A percentile compares a stretch with the other conserved stretches of the same genome.
phyloP scores from a whole-genome alignment of 2,797 vertebrate species.

The Botia almorhae region DNA sequence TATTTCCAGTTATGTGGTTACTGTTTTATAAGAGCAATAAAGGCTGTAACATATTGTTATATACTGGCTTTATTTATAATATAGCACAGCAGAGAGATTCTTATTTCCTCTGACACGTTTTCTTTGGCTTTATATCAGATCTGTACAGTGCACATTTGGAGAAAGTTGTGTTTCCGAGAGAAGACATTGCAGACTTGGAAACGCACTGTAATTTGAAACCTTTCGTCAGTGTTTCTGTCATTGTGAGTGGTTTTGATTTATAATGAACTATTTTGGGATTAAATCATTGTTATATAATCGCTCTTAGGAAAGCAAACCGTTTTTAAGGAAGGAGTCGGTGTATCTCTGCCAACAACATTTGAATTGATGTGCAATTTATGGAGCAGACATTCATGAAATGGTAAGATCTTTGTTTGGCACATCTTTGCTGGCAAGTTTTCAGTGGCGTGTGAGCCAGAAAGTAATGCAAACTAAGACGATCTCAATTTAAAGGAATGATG shows the following conservation, averaged over 20 bases:
- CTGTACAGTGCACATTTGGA: background rate
- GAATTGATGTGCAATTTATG: slow-evolving; percentile 40
- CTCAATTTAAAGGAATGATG: background rate
- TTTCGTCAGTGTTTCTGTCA: slow-evolving; percentile 2
- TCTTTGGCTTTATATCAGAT: background rate
- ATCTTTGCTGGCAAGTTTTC: slow-evolving; percentile 1
- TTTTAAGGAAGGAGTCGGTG: background rate
- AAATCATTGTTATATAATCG: slow-evolving; percentile 13
- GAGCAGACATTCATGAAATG: slow-evolving; percentile 28
- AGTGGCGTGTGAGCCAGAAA: background rate
- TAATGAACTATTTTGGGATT: slow-evolving; percentile 46
- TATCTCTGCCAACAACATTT: slow-evolving; percentile 25
- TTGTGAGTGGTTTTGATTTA: slow-evolving; percentile 33
- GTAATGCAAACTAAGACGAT: background rate
- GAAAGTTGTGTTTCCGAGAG: background rate
- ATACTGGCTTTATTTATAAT: no score
- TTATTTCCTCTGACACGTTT: background rate
- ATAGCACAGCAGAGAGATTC: background rate
- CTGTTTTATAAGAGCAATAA: no score
- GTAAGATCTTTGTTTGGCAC: slow-evolving; percentile 8
- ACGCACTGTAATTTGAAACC: no score
- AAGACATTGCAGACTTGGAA: background rate
- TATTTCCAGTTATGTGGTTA: no score
- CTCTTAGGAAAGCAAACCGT: slow-evolving; percentile 35
- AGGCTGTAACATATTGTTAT: no score